A percentile compares a stretch with the other conserved stretches of the same genome.
phyloP scores from a whole-genome alignment of 1,140 invertebrate species.

The Bathynomus jamesi region DNA sequence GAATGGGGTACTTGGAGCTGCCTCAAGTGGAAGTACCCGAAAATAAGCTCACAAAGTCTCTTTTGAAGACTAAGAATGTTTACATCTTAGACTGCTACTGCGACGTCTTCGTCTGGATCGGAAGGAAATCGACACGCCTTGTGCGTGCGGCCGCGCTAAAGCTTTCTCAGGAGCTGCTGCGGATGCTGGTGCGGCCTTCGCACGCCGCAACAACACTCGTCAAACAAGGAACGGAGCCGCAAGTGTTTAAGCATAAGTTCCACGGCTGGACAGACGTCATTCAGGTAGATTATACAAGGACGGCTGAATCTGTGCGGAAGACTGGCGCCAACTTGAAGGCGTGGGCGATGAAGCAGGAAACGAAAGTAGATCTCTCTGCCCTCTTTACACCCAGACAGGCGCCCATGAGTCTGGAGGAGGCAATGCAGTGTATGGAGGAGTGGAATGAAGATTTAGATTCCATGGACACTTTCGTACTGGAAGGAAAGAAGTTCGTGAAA shows the following conservation, averaged over 20 bases:
- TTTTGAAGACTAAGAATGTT: slow-evolving; percentile 86
- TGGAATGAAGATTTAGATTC: slow-evolving; percentile 94
- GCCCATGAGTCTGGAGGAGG: slow-evolving; percentile 73
- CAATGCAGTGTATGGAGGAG: slow-evolving; percentile 77
- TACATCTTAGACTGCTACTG: slow-evolving; percentile 93
- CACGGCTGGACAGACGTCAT: slow-evolving; percentile 98
- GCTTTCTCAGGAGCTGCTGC: slow-evolving; percentile 87
- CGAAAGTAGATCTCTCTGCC: slow-evolving; percentile 82
- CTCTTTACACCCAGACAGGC: slow-evolving; percentile 92
- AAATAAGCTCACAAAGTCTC: slow-evolving; percentile 60
- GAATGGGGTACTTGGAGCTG: slow-evolving; percentile 97
- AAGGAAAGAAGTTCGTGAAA: slow-evolving; percentile 92
- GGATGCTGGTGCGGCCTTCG: slow-evolving; percentile 76
- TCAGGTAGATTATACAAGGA: slow-evolving; percentile 96
- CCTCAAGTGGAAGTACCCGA: slow-evolving; percentile 75
- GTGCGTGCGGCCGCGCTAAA: slow-evolving; percentile 94
- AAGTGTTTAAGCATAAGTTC: slow-evolving; percentile 97
- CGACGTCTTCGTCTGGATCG: slow-evolving; percentile 99
- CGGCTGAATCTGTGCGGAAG: slow-evolving; percentile 90
- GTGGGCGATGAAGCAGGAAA: slow-evolving; percentile 78
- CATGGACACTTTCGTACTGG: slow-evolving; percentile 97
- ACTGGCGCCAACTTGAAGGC: slow-evolving; percentile 92
- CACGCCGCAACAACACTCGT: slow-evolving; percentile 64
- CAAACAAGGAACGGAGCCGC: slow-evolving; percentile 68
- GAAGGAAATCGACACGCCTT: slow-evolving; percentile 92